Base-by-base conservation (phyloP, 64 coral and sea anemone genomes). In the Dendronephthya gigantea region DNA sequence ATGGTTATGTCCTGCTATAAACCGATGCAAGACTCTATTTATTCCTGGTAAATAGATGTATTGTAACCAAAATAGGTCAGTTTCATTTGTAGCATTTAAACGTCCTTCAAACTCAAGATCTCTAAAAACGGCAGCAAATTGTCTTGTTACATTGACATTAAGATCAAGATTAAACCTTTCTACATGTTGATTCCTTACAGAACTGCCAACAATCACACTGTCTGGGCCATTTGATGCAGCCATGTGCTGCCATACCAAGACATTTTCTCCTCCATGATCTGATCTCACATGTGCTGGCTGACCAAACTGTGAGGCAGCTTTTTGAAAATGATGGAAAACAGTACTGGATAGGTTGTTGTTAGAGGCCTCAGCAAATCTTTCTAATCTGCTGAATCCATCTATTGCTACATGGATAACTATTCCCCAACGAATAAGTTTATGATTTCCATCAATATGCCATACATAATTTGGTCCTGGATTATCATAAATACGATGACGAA, bases 261-360 rank as follows among this genome's bases (percentile, higher is more conserved):
- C 32, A 87, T 87, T 87, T 33, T 87, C 85, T 76, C 85, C 85
- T 23, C 62, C 85, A 87, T 87, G 85, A 75, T 87, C 85, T 28
- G 85, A 41, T 47, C 66, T 19, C 66, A 87, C 85, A 29, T 41
- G 39, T 66, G 76, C 14, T 49, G 85, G 68, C 40, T 9, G 37
- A 76, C 85, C 85, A 87, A 74, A 87, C 9, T 1, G 40, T 76
- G 36, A n/a, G 43, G 76, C 37, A 43, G 68, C 85, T 87, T 7
- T 17, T 87, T 29, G n/a, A 87, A 87, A 87, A 9, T 75, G 58
- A 45, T 74, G 28, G 27, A 87, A 87, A 48, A 87, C 85, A 79
- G 68, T 76, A 15, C 41, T 76, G 40, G 85, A 35, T 43, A 29
- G 17, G 49, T 87, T 87, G 17, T 87, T 87, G 39, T 8, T 76